phyloP scores from a whole-genome alignment of 2,888 invertebrate genomes.

The Laspeyria flexula region DNA sequence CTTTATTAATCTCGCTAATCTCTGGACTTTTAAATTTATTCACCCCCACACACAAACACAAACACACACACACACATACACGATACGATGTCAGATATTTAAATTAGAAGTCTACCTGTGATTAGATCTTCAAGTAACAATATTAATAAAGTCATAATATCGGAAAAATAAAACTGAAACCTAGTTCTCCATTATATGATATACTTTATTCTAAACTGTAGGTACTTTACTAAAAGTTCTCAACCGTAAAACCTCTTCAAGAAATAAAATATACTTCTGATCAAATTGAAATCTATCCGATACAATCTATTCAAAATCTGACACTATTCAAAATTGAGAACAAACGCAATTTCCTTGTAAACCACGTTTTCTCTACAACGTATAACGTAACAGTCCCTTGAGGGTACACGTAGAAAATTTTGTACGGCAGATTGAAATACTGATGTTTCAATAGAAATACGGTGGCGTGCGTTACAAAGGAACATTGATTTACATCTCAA shows the following conservation, averaged over 20 bases:
- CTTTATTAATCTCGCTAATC: no score
- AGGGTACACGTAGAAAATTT: conserved; percentile 19
- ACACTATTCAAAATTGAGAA: conserved; percentile 31
- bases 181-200: no score
- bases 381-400: conserved; percentile 19
- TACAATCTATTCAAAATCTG: conserved; percentile 29
- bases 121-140: no score
- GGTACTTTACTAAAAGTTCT: conserved; percentile 11
- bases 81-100: no score
- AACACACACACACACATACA: no score
- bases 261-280: no score
- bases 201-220: no score
- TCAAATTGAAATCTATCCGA: conserved; percentile 28
- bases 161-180: no score
- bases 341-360: conserved; percentile 31
- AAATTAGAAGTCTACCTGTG: no score
- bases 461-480: conserved; percentile 43
- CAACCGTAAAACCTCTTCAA: conserved; percentile 16
- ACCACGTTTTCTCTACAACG: conserved; percentile 26
- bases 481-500: conserved; percentile 52
- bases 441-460: conserved; percentile 45
- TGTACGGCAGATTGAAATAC: conserved; percentile 38
- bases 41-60: no score
- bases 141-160: no score
- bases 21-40: no score